phyloP scores from a whole-genome alignment of 2,888 invertebrate species.

The Monopis laevigella region DNA sequence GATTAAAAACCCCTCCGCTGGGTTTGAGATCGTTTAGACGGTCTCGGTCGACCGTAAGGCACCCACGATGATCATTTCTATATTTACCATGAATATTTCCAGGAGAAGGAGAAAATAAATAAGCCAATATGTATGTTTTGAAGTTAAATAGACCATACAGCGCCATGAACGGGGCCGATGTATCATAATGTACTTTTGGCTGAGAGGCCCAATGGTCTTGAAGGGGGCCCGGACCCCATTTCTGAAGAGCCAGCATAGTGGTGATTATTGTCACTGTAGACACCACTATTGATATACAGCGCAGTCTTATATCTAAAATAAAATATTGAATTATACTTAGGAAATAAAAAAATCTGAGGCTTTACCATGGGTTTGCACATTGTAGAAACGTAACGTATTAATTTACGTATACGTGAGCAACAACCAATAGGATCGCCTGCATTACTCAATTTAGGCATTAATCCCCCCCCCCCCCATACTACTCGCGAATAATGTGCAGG shows the following conservation, averaged over 20 bases:
- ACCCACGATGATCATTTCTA: no score
- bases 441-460: no score
- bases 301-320: slow-evolving; percentile 85
- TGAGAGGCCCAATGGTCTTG: slow-evolving; percentile 95
- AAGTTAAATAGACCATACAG: slow-evolving; percentile 94
- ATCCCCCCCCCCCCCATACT: no score
- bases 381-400: no score
- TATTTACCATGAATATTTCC: slow-evolving; percentile 82
- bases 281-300: slow-evolving; percentile 89
- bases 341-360: no score
- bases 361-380: no score
- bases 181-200: slow-evolving; percentile 86
- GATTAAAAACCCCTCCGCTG: no score
- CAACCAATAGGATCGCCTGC: no score
- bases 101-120: slow-evolving; percentile 89
- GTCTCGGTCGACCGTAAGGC: no score
- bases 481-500: no score
- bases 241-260: slow-evolving; percentile 77
- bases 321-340: slow-evolving; percentile 11
- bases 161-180: slow-evolving; percentile 95
- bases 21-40: no score
- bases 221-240: slow-evolving; percentile 89
- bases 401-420: no score
- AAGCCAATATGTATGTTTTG: slow-evolving; percentile 93
- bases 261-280: slow-evolving; percentile 80